A percentile compares a stretch with the other conserved stretches of the same genome.
Conservation (phyloP, 1,140 invertebrate species). For the Lamellibrachia luymesi region DNA sequence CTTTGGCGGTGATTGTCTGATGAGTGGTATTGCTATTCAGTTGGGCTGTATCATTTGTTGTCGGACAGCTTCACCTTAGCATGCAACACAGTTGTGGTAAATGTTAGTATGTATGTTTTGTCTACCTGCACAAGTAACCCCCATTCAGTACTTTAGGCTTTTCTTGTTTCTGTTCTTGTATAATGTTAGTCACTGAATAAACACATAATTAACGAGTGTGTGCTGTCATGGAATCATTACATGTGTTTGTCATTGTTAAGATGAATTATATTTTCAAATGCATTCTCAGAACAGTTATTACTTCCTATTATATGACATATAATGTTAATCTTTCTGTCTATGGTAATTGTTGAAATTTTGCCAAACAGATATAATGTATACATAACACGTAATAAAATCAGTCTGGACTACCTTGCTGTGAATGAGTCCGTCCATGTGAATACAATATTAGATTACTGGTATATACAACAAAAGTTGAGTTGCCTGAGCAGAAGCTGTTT, state of each 20-base stretch:
- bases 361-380: too few species aligned
- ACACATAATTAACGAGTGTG: background rate
- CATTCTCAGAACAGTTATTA: background rate
- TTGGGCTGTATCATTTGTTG: too few species aligned
- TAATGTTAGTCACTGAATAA: conserved; percentile 5
- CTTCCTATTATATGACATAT: too few species aligned
- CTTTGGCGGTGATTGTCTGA: too few species aligned
- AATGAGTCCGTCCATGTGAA: background rate
- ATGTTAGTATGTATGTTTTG: conserved; percentile 1
- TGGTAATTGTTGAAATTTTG: background rate
- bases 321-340: too few species aligned
- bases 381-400: too few species aligned
- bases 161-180: background rate
- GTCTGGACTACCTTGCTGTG: background rate
- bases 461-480: background rate
- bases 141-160: conserved; percentile 4
- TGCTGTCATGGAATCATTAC: background rate
- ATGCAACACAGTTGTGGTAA: background rate
- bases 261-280: background rate
- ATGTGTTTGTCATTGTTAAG: background rate
- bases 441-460: background rate
- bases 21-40: too few species aligned
- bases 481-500: background rate
- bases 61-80: background rate
- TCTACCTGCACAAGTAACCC: background rate